Evolutionary conservation across 2,797 vertebrate species (phyloP).

Genomic region (Triplophysa yarkandensis): DNA sequence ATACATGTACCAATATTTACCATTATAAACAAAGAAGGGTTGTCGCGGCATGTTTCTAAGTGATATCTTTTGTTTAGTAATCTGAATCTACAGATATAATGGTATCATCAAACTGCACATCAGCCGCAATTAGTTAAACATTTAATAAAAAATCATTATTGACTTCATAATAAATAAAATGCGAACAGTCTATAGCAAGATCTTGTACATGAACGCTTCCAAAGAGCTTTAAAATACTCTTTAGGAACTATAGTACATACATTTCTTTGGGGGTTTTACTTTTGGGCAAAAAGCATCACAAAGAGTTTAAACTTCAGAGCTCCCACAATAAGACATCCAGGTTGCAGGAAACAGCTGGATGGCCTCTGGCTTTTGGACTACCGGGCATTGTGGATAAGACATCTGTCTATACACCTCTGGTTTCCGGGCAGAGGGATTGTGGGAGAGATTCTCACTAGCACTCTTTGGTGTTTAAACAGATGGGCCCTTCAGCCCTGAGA

Average conservation of each 20-base stretch:
- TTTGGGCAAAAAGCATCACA: neutral
- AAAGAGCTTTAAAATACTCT: neutral
- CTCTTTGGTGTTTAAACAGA: slow-evolving; percentile 58
- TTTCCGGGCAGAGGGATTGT: slow-evolving; percentile 52
- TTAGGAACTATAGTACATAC: neutral
- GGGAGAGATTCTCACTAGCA: slow-evolving; percentile 50
- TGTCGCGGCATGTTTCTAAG: neutral
- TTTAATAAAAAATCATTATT: neutral
- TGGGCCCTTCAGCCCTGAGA: slow-evolving; percentile 60
- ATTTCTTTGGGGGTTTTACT: neutral
- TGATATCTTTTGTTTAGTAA: too few species aligned
- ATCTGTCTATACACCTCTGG: slow-evolving; percentile 15
- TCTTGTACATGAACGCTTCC: neutral
- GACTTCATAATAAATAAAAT: neutral
- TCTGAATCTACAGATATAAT: too few species aligned
- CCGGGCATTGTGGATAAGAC: slow-evolving; percentile 33
- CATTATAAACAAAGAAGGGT: neutral
- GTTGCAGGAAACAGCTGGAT: slow-evolving; percentile 11
- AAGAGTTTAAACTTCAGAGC: slow-evolving; percentile 14
- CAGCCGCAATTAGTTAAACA: neutral
- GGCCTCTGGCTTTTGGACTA: slow-evolving; percentile 35
- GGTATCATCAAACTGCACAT: too few species aligned
- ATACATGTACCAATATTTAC: neutral
- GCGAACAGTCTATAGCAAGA: neutral
- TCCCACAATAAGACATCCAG: slow-evolving; percentile 17